Percentiles rank a stretch among this genome's conserved stretches.
Conservation (phyloP, 2,113 vertebrate genomes). For the Anthoscopus minutus region DNA sequence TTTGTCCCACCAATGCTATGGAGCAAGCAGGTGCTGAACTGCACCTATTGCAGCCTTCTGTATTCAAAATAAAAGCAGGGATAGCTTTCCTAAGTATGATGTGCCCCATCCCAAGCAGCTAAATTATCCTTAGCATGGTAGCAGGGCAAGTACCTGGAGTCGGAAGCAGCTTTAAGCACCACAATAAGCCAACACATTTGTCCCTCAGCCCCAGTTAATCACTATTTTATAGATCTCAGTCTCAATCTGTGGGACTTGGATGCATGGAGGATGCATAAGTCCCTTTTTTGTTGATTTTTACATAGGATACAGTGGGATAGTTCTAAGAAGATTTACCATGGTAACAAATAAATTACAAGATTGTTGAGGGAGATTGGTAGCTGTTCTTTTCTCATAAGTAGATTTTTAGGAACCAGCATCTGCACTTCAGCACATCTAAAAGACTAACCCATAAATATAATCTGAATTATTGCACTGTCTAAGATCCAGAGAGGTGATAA, state of each 20-base stretch:
- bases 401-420: background rate
- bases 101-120: background rate
- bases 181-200: accelerated
- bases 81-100: background rate
- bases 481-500: background rate
- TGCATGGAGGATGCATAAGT: background rate
- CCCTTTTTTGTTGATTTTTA: background rate
- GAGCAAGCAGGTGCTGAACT: background rate
- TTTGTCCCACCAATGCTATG: background rate
- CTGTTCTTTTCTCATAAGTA: background rate
- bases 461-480: background rate
- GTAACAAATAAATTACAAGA: background rate
- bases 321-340: background rate
- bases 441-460: background rate
- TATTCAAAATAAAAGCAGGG: background rate
- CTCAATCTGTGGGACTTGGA: background rate
- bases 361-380: background rate
- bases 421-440: background rate
- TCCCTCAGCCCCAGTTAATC: background rate
- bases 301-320: too few species aligned
- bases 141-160: background rate
- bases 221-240: background rate
- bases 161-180: background rate
- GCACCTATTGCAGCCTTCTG: background rate
- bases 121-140: background rate